These are phyloP conservation scores for Anoura caudifer DNA, from an alignment of 2,113 vertebrate species.

Conservation along the genomic window DNA sequence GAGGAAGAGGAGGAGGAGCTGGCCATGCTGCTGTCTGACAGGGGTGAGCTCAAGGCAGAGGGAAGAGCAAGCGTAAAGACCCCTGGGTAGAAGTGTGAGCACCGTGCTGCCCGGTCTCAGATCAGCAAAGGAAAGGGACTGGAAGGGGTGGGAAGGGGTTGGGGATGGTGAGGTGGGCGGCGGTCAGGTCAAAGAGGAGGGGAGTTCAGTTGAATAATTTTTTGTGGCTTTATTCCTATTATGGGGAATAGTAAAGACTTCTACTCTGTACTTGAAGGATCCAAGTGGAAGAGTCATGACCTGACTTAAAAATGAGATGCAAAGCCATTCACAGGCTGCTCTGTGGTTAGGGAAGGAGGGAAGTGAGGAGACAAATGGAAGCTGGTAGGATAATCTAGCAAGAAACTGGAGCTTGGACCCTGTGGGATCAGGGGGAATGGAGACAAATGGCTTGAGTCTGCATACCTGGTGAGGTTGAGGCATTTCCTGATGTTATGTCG, in stretches of 20 bases:
- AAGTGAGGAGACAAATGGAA: not conserved
- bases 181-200: not conserved
- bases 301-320: not conserved
- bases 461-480: not conserved
- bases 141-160: rapidly evolving
- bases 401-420: not conserved
- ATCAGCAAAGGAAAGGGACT: not conserved
- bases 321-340: not conserved
- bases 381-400: not conserved
- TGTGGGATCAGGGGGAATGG: not conserved
- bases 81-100: not conserved
- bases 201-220: not conserved
- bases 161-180: not conserved
- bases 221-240: not conserved
- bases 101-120: not conserved
- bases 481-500: not conserved
- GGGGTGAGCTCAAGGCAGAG: not conserved
- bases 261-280: not conserved
- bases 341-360: not conserved
- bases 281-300: not conserved
- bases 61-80: not conserved
- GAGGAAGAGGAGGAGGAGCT: not conserved
- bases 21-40: not conserved
- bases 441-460: not conserved
- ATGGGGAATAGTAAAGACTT: not conserved